These are phyloP conservation scores for Leptopilina syphax DNA, from an alignment of 2,888 invertebrate genomes.

Conservation along the genomic window DNA sequence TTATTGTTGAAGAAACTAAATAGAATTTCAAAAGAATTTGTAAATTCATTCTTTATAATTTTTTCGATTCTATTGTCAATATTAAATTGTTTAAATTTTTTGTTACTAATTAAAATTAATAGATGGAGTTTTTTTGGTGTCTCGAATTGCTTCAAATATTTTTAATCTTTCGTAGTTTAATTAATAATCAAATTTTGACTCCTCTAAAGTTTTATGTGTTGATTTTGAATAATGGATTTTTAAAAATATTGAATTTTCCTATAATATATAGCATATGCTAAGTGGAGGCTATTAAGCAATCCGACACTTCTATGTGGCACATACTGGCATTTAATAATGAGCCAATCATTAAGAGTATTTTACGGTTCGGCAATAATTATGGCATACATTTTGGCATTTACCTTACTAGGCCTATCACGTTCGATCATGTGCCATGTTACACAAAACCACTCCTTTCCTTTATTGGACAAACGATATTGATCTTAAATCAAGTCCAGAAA, in stretches of 20 bases:
- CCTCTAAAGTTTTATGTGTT: background rate
- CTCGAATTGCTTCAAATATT: background rate
- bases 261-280: no score
- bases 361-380: conserved; percentile 56
- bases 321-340: conserved; percentile 58
- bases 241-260: background rate
- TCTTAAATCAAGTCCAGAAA: conserved; percentile 5
- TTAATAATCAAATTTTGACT: background rate
- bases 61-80: no score
- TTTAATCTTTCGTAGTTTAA: no score
- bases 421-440: conserved; percentile 13
- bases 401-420: conserved; percentile 42
- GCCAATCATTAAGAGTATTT: conserved; percentile 55
- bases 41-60: no score
- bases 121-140: no score
- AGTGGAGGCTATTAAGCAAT: conserved; percentile 14
- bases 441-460: conserved; percentile 37
- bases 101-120: background rate
- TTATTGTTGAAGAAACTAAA: no score
- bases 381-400: conserved; percentile 59
- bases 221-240: background rate
- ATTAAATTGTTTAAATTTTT: no score
- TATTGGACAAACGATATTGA: conserved; percentile 17
- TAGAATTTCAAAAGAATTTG: no score
- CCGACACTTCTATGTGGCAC: conserved; percentile 38